Evolutionary conservation across 2,888 invertebrate species (phyloP), one percentile per base, ranked within the genome.

Genomic region (Drosophila meridiana): DNA sequence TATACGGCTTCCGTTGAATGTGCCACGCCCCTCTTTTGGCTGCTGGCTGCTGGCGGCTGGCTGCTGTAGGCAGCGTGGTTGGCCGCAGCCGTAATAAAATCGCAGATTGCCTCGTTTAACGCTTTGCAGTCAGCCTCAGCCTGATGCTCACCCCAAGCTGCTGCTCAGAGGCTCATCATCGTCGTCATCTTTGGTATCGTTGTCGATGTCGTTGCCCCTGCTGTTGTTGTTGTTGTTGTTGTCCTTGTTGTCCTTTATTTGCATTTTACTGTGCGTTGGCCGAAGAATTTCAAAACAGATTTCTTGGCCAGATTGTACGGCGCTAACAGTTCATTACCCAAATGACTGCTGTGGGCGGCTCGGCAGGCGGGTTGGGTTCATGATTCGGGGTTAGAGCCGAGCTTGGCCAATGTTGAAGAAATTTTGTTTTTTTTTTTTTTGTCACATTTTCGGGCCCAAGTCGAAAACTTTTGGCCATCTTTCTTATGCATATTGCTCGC

Each of bases 271-370:
- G 30, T 57, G 72, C 78, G 59, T 63, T 69, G 78, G 66, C 66
- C 69, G 74, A 74, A 56, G 73, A 81, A 88, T 88, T 83, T 86
- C 82, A 81, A 83, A 87, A 87, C 87, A 89, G 87, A 83, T 87
- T 85, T 89, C 76, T 87, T 76, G 73, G 80, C 82, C 87, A 89
- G 85, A 85, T 89, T 85, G 87, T 73, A 69, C 82, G 71, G 73
- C 78, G 87, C 89, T 85, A 86, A 86, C 85, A 86, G 85, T 86
- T 86, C 85, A 86, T 86, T 86, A 86, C 82, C 87, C 85, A 89
- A 89, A 86, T 86, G 87, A 82, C 89, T 73, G 73, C 64, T 59
- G 64, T 63, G 82, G 55, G 43, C 61, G 61, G 61, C 43, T 30
- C 13, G 50, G 20, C 13, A 43, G 11, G 32, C n/a, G 32, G 50